A percentile compares a stretch with the other conserved stretches of the same genome.
phyloP scores from a whole-genome alignment of 2,113 vertebrate species.

The Corvus cornix region DNA sequence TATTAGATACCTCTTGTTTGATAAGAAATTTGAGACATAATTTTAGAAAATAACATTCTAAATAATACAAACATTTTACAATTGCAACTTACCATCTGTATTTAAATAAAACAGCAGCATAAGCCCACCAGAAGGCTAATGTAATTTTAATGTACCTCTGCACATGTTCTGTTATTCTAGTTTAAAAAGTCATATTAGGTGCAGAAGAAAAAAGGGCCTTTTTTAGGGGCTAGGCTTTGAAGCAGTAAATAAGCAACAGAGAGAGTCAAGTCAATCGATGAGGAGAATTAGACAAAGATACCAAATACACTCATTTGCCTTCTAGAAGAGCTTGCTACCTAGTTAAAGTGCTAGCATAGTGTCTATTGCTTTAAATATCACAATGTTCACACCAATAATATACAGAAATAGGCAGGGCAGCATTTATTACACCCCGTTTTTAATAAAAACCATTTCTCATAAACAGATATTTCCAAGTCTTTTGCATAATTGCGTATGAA shows the following conservation, averaged over 20 bases:
- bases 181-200: background rate
- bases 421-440: conserved; percentile 6
- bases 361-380: conserved; percentile 22
- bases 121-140: conserved; percentile 3
- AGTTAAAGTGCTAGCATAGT: conserved; percentile 29
- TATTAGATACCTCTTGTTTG: background rate
- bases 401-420: conserved; percentile 28
- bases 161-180: background rate
- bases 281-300: conserved; percentile 12
- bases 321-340: background rate
- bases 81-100: conserved; percentile 17
- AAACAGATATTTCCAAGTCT: conserved; percentile 43
- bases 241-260: background rate
- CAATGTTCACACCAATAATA: background rate
- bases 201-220: background rate
- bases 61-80: conserved; percentile 22
- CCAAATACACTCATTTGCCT: background rate
- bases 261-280: background rate
- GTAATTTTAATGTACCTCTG: conserved; percentile 7
- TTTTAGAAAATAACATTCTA: conserved; percentile 5
- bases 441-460: conserved; percentile 42
- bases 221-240: conserved; percentile 9
- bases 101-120: conserved; percentile 38
- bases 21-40: background rate
- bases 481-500: conserved; percentile 5